A percentile compares a stretch with the other conserved stretches of the same genome.
These are phyloP conservation scores for Bucco capensis DNA, from an alignment of 2,113 vertebrate genomes.

Conservation along the genomic window DNA sequence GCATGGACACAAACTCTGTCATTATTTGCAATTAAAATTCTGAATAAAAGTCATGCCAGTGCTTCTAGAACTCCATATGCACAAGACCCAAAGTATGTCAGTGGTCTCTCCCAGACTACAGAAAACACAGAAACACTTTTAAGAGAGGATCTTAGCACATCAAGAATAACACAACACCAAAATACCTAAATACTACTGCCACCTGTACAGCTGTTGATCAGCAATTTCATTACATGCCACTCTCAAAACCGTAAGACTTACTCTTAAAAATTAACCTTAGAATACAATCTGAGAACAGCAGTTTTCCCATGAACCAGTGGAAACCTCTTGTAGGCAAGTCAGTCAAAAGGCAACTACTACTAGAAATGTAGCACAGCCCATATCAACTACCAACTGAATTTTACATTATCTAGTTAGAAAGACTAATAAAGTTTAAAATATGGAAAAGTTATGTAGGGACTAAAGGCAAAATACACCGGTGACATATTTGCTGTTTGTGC, in stretches of 20 bases:
- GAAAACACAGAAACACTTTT: neutral
- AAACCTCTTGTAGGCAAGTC: neutral
- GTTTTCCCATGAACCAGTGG: neutral
- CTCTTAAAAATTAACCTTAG: neutral
- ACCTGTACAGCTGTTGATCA: neutral
- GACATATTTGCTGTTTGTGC: slow-evolving; percentile 29
- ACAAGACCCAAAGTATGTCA: neutral
- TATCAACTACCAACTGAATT: neutral
- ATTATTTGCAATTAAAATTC: neutral
- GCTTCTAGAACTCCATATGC: neutral
- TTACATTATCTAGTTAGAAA: neutral
- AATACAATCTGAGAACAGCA: neutral
- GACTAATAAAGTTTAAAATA: neutral
- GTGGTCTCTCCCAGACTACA: neutral
- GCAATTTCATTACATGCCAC: neutral
- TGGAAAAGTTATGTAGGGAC: neutral
- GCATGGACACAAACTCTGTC: neutral
- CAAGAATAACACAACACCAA: neutral
- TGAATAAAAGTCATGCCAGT: neutral
- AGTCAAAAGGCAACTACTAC: neutral
- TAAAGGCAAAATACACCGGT: slow-evolving; percentile 50
- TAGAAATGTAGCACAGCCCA: neutral
- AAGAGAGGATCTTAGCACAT: neutral
- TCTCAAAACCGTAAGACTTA: neutral
- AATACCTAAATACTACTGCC: neutral